Base-by-base conservation (phyloP, 2,113 vertebrate genomes). In the Archocentrus centrarchus region DNA sequence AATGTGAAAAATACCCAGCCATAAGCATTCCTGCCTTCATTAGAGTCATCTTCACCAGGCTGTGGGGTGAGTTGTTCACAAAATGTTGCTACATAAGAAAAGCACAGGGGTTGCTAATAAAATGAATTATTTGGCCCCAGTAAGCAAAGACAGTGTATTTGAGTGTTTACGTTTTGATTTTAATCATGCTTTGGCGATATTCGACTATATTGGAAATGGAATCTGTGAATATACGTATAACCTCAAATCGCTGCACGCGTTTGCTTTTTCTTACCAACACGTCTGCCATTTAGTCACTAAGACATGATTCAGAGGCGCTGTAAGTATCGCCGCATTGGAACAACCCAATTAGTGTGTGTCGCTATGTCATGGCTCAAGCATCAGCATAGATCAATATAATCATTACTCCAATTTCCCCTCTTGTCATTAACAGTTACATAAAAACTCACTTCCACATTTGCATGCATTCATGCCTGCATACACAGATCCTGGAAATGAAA, bases 401-500 rank as follows among this genome's bases (percentile, higher is more conserved):
- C 91, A 88, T 93, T 94, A 92, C 85, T 90, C 78, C 90, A 81
- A 90, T 93, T 89, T 90, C 87, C 88, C 44, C 73, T 80, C 75
- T 59, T 78, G 85, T 87, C 86, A 89, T 92, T 90, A 90, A 88
- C 79, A 75, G 79, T 82, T 47, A 11, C 39, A 60, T 32, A 24
- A 32, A 87, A 86, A 86, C 78, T 60, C 55, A 60, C 68, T 89
- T 82, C 73, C 83, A 82, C 39, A 78, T 82, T 85, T 73, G 59
- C 59, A 80, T 41, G 44, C 68, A 78, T 79, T 80, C 73, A 82
- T 79, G 59, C 66, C 83, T 55, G 86, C 59, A 32, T 62, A 66
- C 59, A 59, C 70, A 77, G 58, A 77, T 37, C 37, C 77, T 47
- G 37, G 20, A 76, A 62, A 61, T 79, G 32, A 82, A 76, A 79